Evolutionary conservation across 2,113 vertebrate genomes (phyloP), one percentile per base, ranked within the genome.

Genomic region (Ammodytes dubius): DNA sequence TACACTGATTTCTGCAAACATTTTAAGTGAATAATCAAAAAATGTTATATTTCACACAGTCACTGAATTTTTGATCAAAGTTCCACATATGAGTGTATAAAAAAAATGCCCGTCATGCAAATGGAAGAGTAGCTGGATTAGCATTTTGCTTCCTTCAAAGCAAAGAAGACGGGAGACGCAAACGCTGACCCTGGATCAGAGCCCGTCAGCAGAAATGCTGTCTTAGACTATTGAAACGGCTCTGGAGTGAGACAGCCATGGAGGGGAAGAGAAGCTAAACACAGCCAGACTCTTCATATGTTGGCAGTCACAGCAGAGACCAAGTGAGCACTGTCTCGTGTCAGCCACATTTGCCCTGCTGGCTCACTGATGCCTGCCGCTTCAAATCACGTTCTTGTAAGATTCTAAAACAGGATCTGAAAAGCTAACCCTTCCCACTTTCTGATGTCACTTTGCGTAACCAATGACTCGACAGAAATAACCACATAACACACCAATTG

Each of bases 121-220:
- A 87, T 65, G 56, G 43, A 69, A 59, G 70, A 27, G 17, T 27
- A 27, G 27, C 27, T 3, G n/a, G 77, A 27, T 58, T 78, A 67
- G 81, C 64, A 27, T 67, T 84, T 69, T 66, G 69, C 45, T 59
- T 43, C 59, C 10, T 46, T 61, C 67, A 50, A 1, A 12, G 46
- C 59, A 46, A 43, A 59, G 27, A 9, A 56, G 68, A 60, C 77
- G 77, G 79, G 82, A 84, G 74, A 77, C 42, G 70, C 70, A 76
- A 79, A 77, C 72, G 1, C 79, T 77, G 81, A 88, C 82, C 70
- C 87, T 70, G 79, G 65, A 87, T 27, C 71, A n/a, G 76, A 83
- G 82, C 72, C 74, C 4, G 77, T 83, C 83, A 80, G 85, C 88
- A 84, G 46, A 27, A 27, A 73, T 82, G 67, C 37, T 0, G 47